Conservation (phyloP, 2,797 vertebrate species). For the Thunnus albacares region DNA sequence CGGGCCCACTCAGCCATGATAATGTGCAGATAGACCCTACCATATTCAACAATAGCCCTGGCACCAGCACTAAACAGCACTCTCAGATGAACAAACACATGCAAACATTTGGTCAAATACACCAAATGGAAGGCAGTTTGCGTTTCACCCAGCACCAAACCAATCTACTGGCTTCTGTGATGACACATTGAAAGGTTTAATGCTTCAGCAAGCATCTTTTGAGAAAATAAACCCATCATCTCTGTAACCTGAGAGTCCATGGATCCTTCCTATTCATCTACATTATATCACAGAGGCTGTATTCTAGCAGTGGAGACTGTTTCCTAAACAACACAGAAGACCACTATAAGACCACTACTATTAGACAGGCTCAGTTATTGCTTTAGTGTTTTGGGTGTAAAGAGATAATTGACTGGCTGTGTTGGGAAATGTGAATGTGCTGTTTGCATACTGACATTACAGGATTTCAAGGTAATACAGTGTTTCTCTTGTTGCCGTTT, state of each 20-base stretch:
- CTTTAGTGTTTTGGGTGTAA: constrained; percentile 1
- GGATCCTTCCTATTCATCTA: not conserved
- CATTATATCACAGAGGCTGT: not conserved
- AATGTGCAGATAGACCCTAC: constrained; percentile 60
- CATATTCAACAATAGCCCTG: constrained; percentile 49
- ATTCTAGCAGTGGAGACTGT: not conserved
- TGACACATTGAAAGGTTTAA: constrained; percentile 40
- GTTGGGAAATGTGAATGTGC: not conserved
- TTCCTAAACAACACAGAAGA: constrained; percentile 9
- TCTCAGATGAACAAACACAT: constrained; percentile 54
- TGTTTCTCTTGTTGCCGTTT: not conserved
- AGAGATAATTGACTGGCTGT: not conserved
- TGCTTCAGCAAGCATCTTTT: constrained; percentile 1
- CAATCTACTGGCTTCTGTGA: not conserved
- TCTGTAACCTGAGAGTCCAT: not conserved
- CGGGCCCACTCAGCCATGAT: constrained; percentile 58
- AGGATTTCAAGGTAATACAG: not conserved
- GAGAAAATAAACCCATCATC: constrained; percentile 18
- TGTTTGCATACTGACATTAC: constrained; percentile 17
- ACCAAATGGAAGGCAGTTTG: constrained; percentile 35
- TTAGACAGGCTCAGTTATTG: not conserved
- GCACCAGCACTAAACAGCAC: constrained; percentile 39
- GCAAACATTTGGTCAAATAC: constrained; percentile 59
- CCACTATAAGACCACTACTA: not conserved
- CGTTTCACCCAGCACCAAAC: constrained; percentile 3